A percentile compares a stretch with the other conserved stretches of the same genome.
Evolutionary conservation across 2,113 vertebrate species (phyloP).

Genomic region (Lophura nycthemera): DNA sequence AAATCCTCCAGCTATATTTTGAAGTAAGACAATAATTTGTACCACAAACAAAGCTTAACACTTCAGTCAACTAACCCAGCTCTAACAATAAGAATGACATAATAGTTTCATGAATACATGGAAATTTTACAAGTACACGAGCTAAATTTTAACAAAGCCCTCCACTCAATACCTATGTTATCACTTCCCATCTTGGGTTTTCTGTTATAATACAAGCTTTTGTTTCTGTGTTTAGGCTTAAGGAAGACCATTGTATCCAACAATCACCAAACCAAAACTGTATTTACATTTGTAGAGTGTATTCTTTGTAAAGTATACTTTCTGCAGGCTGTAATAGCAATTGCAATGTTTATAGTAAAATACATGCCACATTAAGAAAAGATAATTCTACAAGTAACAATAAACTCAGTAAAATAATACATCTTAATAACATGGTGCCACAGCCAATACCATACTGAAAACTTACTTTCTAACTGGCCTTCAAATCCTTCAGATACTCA

Average conservation of each 20-base stretch:
- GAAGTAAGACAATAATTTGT: slow-evolving; percentile 45
- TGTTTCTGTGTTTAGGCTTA: slow-evolving; percentile 85
- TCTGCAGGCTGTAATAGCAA: slow-evolving; percentile 64
- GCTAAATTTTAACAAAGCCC: slow-evolving; percentile 84
- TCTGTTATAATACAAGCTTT: slow-evolving; percentile 86
- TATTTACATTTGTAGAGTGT: slow-evolving; percentile 80
- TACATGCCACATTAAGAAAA: slow-evolving; percentile 50
- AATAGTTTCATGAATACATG: slow-evolving; percentile 92
- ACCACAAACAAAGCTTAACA: slow-evolving; percentile 70
- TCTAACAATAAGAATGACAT: slow-evolving; percentile 93
- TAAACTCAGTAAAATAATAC: background rate
- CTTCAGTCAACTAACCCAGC: slow-evolving; percentile 70
- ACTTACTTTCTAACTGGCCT: background rate
- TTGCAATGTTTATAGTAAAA: slow-evolving; percentile 58
- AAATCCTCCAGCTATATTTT: slow-evolving; percentile 50
- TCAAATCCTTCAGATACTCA: background rate
- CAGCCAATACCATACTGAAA: background rate
- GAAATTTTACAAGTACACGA: slow-evolving; percentile 91
- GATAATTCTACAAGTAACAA: slow-evolving; percentile 60
- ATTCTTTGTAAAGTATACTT: slow-evolving; percentile 74
- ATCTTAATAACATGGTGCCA: background rate
- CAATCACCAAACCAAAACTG: slow-evolving; percentile 73
- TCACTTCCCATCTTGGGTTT: slow-evolving; percentile 91
- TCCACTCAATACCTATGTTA: slow-evolving; percentile 88
- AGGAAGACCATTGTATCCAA: slow-evolving; percentile 83